phyloP scores from a whole-genome alignment of 2,888 invertebrate genomes.

The Eilema griseolum region DNA sequence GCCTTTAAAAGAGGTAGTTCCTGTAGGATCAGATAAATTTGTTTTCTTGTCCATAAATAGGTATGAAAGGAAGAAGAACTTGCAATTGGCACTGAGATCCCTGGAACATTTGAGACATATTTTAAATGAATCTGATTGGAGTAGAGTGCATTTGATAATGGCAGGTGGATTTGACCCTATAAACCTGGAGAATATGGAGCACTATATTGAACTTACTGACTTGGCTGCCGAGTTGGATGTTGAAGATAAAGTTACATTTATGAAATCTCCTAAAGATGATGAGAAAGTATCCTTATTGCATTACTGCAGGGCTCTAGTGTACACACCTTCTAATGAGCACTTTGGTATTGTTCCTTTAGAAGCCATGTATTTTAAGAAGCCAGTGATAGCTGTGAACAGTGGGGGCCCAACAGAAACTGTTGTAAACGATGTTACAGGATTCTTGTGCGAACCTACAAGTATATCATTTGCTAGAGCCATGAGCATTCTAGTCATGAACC shows the following conservation, averaged over 20 bases:
- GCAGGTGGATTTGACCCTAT: slow-evolving; percentile 98
- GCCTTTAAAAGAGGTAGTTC: slow-evolving; percentile 82
- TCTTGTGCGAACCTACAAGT: slow-evolving; percentile 90
- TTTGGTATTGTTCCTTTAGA: slow-evolving; percentile 99
- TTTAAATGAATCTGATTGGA: slow-evolving; percentile 87
- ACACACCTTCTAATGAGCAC: slow-evolving; percentile 99
- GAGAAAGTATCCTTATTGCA: slow-evolving; percentile 94
- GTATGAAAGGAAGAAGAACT: slow-evolving; percentile 98
- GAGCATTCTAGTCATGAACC: slow-evolving; percentile 88
- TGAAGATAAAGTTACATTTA: slow-evolving; percentile 91
- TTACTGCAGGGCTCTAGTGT: slow-evolving; percentile 93
- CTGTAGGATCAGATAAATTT: slow-evolving; percentile 86
- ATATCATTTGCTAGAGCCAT: slow-evolving; percentile 93
- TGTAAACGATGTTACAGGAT: slow-evolving; percentile 92
- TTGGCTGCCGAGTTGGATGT: slow-evolving; percentile 89
- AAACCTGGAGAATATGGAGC: slow-evolving; percentile 94
- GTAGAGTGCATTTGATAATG: slow-evolving; percentile 93
- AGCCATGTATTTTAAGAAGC: slow-evolving; percentile 97
- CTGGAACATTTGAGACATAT: slow-evolving; percentile 89
- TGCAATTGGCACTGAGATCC: slow-evolving; percentile 94
- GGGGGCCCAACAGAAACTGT: slow-evolving; percentile 99
- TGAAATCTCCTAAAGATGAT: slow-evolving; percentile 95
- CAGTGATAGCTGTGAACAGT: slow-evolving; percentile 97
- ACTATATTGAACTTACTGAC: slow-evolving; percentile 91
- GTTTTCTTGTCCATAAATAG: slow-evolving; percentile 98